phyloP scores from a whole-genome alignment of 2,888 invertebrate species.

The Stenchaetothrips biformis region DNA sequence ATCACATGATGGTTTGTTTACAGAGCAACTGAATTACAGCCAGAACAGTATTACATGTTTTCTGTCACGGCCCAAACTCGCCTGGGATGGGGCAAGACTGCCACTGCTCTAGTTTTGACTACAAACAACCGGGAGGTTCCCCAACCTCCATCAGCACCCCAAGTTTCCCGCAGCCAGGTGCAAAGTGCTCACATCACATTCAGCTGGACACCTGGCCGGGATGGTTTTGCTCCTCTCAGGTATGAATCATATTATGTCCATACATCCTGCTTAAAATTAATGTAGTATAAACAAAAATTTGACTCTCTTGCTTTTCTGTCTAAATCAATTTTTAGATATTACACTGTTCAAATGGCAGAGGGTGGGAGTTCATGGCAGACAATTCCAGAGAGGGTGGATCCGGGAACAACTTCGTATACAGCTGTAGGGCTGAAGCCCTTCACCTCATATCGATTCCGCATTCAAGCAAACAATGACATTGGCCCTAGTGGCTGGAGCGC shows the following conservation, averaged over 20 bases:
- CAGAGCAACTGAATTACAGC: constrained; percentile 72
- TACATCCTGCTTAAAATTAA: constrained; percentile 25
- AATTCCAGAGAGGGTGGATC: constrained; percentile 80
- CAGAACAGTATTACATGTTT: constrained; percentile 86
- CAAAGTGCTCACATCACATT: constrained; percentile 93
- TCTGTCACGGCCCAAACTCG: constrained; percentile 87
- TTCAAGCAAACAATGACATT: constrained; percentile 93
- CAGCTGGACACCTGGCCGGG: constrained; percentile 92
- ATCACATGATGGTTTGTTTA: constrained; percentile 38
- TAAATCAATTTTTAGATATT: constrained; percentile 73
- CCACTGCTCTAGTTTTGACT: constrained; percentile 79
- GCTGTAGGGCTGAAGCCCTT: constrained; percentile 79
- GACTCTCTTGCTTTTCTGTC: constrained; percentile 24
- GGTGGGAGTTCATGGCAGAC: constrained; percentile 80
- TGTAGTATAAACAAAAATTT: constrained; percentile 24
- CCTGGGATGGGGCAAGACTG: constrained; percentile 90
- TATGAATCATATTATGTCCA: constrained; percentile 41
- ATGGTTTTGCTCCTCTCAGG: constrained; percentile 89
- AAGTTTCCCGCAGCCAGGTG: constrained; percentile 80
- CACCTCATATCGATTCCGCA: constrained; percentile 84
- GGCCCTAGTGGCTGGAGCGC: constrained; percentile 89
- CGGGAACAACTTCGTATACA: constrained; percentile 79
- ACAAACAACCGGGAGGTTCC: constrained; percentile 87
- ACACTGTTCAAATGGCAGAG: constrained; percentile 86
- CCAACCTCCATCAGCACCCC: constrained; percentile 80